phyloP scores from a whole-genome alignment of 2,113 vertebrate species.

The Etheostoma spectabile region DNA sequence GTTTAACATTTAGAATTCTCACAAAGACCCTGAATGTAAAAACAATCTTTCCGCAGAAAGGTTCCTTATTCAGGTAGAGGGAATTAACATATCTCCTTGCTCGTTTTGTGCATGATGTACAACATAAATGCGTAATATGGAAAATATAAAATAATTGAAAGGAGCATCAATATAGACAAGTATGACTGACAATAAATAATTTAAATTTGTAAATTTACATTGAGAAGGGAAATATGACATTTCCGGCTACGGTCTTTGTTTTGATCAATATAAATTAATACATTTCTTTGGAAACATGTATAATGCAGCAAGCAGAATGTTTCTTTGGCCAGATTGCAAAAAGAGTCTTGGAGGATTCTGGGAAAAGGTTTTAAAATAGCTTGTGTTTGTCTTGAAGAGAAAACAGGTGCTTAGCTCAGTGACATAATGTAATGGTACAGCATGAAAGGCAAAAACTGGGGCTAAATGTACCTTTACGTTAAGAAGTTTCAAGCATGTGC shows the following conservation, averaged over 20 bases:
- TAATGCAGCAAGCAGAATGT: not conserved
- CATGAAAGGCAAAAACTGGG: slow-evolving; percentile 12
- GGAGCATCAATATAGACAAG: not conserved
- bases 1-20: not conserved
- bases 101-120: not conserved
- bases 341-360: not conserved
- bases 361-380: not conserved
- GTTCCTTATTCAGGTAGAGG: not conserved
- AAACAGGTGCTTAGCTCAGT: not conserved
- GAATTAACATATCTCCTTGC: not conserved
- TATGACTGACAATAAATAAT: not conserved
- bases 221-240: not conserved
- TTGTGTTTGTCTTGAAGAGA: not conserved
- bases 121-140: not conserved
- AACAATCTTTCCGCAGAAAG: not conserved
- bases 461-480: not conserved
- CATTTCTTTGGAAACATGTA: not conserved
- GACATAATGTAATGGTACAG: not conserved
- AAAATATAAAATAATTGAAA: not conserved
- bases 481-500: not conserved
- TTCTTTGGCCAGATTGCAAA: not conserved
- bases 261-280: not conserved
- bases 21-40: not conserved
- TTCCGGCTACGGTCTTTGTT: not conserved
- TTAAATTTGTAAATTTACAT: not conserved